Evolutionary conservation across 92 coral and sea anemone species (phyloP).

Genomic region (Palythoa grandis): DNA sequence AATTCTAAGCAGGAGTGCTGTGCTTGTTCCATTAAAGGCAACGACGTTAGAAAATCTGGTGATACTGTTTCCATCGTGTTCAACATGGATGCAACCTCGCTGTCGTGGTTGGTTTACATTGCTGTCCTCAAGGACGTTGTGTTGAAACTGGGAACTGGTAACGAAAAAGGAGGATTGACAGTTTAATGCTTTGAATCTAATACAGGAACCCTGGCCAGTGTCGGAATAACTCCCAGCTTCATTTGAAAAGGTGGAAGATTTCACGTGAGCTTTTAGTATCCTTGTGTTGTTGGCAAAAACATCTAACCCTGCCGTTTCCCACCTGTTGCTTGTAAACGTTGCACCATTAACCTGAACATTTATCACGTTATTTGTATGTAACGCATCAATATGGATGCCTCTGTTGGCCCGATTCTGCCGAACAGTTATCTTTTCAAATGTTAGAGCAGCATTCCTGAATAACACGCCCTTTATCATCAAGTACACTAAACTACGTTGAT

Average conservation of each 20-base stretch:
- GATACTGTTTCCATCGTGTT: slow-evolving; percentile 25
- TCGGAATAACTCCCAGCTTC: neutral
- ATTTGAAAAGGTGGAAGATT: neutral
- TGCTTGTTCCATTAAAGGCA: slow-evolving; percentile 16
- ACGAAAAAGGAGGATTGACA: neutral
- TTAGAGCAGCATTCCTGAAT: too few relatives aligned
- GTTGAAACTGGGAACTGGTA: slow-evolving; percentile 16
- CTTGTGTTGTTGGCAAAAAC: neutral
- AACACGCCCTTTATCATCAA: too few relatives aligned
- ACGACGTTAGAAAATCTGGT: slow-evolving; percentile 8
- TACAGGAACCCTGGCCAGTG: neutral
- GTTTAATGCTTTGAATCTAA: neutral
- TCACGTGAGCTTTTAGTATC: neutral
- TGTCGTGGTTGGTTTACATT: neutral
- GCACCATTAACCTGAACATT: neutral
- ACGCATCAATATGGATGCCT: neutral
- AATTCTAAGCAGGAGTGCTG: slow-evolving; percentile 17
- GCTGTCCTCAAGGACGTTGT: neutral
- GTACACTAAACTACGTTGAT: too few relatives aligned
- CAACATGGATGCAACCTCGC: slow-evolving; percentile 29
- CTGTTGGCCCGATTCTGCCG: neutral
- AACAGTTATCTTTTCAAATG: too few relatives aligned
- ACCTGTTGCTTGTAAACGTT: neutral
- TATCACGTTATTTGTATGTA: neutral
- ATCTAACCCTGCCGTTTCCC: neutral